phyloP scores from a whole-genome alignment of 1,140 invertebrate species.

The Zophobas atratus region DNA sequence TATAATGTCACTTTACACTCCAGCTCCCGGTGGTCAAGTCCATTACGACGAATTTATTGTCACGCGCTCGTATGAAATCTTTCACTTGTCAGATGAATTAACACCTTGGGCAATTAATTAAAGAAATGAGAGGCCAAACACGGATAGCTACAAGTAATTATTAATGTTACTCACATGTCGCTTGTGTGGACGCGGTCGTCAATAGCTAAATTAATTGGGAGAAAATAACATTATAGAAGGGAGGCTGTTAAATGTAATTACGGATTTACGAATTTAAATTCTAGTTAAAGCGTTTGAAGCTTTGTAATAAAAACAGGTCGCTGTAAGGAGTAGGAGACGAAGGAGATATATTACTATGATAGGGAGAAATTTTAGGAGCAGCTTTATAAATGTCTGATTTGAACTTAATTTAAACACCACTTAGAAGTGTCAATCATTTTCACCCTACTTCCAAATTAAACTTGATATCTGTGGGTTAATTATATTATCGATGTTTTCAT shows the following conservation, averaged over 20 bases:
- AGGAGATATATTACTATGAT: conserved; percentile 6
- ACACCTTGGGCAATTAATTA: not conserved
- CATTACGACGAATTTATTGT: conserved; percentile 45
- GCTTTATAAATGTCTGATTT: conserved; percentile 45
- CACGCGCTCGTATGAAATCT: not conserved
- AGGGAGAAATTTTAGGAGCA: conserved; percentile 28
- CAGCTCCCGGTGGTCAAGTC: conserved; percentile 36
- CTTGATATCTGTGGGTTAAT: conserved; percentile 43
- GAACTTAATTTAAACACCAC: conserved; percentile 44
- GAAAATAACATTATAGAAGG: no score
- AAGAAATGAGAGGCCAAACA: not conserved
- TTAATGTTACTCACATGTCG: no score
- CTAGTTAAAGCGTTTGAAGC: no score
- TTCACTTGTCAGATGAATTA: conserved; percentile 1
- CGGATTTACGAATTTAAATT: no score
- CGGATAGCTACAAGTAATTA: no score
- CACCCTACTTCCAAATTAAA: conserved; percentile 40
- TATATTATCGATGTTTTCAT: conserved; percentile 43
- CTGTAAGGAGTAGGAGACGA: no score
- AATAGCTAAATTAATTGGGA: no score
- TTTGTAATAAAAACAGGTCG: no score
- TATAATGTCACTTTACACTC: conserved; percentile 57
- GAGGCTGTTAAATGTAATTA: no score
- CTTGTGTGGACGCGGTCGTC: no score
- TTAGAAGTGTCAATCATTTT: conserved; percentile 40